phyloP scores from a whole-genome alignment of 2,113 vertebrate genomes.

The Agapornis roseicollis region DNA sequence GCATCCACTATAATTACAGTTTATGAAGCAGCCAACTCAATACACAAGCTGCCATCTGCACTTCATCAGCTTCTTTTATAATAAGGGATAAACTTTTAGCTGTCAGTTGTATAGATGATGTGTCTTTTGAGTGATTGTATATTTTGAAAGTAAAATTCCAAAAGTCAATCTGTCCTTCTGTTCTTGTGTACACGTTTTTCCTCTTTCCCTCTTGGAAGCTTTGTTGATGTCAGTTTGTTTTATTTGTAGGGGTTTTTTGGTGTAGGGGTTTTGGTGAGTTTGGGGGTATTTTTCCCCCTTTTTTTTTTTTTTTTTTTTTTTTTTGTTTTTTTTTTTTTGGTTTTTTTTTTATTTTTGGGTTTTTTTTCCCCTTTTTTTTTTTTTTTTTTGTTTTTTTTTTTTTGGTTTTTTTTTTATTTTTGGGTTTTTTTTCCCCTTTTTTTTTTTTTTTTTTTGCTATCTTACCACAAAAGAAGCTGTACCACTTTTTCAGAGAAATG shows the following conservation, averaged over 20 bases:
- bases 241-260: background rate
- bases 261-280: background rate
- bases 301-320: background rate
- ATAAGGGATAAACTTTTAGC: background rate
- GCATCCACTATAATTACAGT: background rate
- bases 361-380: too few species aligned
- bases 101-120: background rate
- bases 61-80: background rate
- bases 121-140: background rate
- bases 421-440: too few species aligned
- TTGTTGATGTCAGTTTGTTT: background rate
- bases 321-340: background rate
- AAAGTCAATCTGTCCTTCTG: background rate
- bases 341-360: background rate
- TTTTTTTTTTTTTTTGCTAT: background rate
- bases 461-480: background rate
- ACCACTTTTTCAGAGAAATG: background rate
- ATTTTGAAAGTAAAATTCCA: constrained; percentile 13
- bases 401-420: background rate
- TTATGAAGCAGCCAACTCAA: background rate
- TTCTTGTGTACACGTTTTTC: background rate
- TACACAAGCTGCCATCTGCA: constrained; percentile 10
- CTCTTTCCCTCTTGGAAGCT: background rate
- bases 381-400: background rate
- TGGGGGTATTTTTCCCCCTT: background rate